Evolutionary conservation across 2,797 vertebrate species (phyloP).

Genomic region (Danio jaintianensis): DNA sequence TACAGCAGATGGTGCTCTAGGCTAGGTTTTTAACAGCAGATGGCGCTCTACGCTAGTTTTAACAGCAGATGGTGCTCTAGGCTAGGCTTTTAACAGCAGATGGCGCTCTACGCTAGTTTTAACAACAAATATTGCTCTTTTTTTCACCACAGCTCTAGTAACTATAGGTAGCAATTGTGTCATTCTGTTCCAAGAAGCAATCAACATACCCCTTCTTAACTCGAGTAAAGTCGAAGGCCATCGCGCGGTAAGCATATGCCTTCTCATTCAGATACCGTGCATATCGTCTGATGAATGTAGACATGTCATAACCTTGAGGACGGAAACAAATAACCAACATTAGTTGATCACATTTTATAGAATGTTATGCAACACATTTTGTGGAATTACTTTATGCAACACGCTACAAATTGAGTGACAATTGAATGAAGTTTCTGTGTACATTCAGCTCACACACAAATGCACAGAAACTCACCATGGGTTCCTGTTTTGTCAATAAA

Average conservation of each 20-base stretch:
- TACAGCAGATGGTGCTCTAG: too few relatives aligned
- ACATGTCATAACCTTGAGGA: constrained; percentile 96
- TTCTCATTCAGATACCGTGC: constrained; percentile 99
- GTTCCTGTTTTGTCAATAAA: constrained; percentile 99
- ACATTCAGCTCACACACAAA: not conserved
- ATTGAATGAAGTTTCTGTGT: not conserved
- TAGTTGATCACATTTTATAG: not conserved
- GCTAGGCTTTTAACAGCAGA: too few relatives aligned
- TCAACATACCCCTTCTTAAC: constrained; percentile 95
- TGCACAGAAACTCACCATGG: constrained; percentile 84
- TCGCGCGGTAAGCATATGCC: constrained; percentile 97
- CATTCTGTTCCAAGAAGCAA: constrained; percentile 16
- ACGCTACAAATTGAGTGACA: not conserved
- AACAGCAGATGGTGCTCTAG: too few relatives aligned
- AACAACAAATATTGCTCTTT: too few relatives aligned
- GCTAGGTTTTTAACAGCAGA: too few relatives aligned
- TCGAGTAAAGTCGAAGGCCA: constrained; percentile 99
- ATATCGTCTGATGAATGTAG: constrained; percentile 98
- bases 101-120: too few relatives aligned
- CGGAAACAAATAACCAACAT: constrained; percentile 7
- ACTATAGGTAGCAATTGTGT: constrained; percentile 4
- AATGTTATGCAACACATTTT: not conserved
- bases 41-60: too few relatives aligned
- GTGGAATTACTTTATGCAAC: not conserved
- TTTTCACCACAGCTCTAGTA: too few relatives aligned